Evolutionary conservation across 2,888 invertebrate species (phyloP), one percentile per base, ranked within the genome.

Genomic region (Aromia moschata): DNA sequence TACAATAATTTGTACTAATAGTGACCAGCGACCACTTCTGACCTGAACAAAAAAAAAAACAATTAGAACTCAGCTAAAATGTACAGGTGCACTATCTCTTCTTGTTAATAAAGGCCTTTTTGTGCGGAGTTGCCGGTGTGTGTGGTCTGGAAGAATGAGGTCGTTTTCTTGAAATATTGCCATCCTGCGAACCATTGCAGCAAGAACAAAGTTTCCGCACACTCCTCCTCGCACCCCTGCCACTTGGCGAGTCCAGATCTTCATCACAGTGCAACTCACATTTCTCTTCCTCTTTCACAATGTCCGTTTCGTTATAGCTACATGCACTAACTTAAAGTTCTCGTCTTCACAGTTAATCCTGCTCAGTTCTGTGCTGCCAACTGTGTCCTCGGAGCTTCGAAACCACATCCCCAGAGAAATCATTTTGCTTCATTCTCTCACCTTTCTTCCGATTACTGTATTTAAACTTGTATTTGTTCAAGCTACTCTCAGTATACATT

Each of bases 381-480:
- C 73, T 2, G 78, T 75, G 59, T 80, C 79, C 58, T 79, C 79
- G 1, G 79, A 79, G 66, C 78, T 79, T n/a, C 1, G 78, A 76
- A n/a, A 78, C 76, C 53, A 79, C 62, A 36, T 63, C 71, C 14
- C 57, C 57, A 58, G 60, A 53, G 33, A 60, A 65, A 14, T 70
- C 71, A 12, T 31, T 57, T 5, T 62, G 62, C 30, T 75, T 76
- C 31, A 69, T 63, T 49, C 70, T 65, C 20, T 75, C 76, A 2
- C 68, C 69, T 67, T 79, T 80, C 66, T 79, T 80, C 56, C 79
- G 72, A 68, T 81, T 81, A 52, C 76, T 78, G 64, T 81, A 81
- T 66, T 81, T 80, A 64, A 78, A 80, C 68, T 80, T 80, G 67
- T 78, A 81, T 68, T 81, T 81, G 67, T 79, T 78, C 49, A 77